Evolutionary conservation across 53 echinoderm and acorn worm species (phyloP).

Genomic region (Zoroaster sp.): DNA sequence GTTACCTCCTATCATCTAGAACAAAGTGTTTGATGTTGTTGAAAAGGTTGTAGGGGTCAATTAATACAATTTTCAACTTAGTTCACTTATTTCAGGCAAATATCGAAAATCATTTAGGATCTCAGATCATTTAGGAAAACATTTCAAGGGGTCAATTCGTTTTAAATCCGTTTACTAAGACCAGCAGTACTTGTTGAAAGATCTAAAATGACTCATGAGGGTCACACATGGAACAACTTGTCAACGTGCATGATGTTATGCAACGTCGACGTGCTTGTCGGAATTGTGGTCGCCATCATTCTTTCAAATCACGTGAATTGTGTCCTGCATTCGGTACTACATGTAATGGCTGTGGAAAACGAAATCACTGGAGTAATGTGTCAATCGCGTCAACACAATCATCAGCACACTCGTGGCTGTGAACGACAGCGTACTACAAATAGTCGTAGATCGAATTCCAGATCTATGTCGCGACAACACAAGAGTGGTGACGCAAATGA

Average conservation of each 20-base stretch:
- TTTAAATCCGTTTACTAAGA: too few relatives aligned
- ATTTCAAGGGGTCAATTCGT: too few relatives aligned
- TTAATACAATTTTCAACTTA: too few relatives aligned
- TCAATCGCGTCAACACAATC: conserved; percentile 35
- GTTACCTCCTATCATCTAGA: too few relatives aligned
- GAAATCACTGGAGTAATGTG: conserved; percentile 45
- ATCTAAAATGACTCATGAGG: conserved; percentile 73
- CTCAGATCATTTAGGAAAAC: too few relatives aligned
- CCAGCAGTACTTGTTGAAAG: too few relatives aligned
- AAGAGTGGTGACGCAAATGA: not conserved
- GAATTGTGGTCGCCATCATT: conserved; percentile 50
- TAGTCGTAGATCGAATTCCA: not conserved
- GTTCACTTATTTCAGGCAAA: too few relatives aligned
- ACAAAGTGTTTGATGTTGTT: too few relatives aligned
- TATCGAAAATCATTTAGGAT: too few relatives aligned
- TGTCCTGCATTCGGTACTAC: conserved; percentile 58
- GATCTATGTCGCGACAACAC: not conserved
- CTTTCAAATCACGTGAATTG: conserved; percentile 2
- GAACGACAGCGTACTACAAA: not conserved
- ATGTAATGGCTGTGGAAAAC: conserved; percentile 63
- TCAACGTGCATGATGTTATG: not conserved
- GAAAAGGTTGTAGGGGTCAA: too few relatives aligned
- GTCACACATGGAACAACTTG: conserved; percentile 63
- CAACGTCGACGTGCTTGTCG: conserved; percentile 18
- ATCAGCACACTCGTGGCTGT: not conserved